A percentile compares a stretch with the other conserved stretches of the same genome.
Conservation (phyloP, 1,140 invertebrate genomes). For the Ridgeia piscesae region DNA sequence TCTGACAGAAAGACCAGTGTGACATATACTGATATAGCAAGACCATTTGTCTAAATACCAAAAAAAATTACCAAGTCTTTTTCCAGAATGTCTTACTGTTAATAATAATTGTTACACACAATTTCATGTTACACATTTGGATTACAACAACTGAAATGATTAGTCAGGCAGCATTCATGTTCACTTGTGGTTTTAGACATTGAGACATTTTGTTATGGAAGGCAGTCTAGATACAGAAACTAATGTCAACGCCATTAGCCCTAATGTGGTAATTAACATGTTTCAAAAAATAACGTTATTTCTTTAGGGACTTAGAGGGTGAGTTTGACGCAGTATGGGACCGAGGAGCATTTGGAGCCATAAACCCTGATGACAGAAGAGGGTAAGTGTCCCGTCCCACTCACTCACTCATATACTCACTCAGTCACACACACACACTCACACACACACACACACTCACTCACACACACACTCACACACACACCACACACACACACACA, state of each 20-base stretch:
- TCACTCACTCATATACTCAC: too few species aligned
- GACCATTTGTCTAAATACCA: neutral
- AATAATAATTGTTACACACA: too few species aligned
- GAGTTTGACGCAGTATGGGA: neutral
- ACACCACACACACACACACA: too few species aligned
- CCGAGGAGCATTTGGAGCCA: neutral
- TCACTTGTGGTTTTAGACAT: neutral
- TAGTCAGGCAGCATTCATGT: neutral
- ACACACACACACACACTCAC: too few species aligned
- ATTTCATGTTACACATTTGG: neutral
- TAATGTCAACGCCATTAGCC: neutral
- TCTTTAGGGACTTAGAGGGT: neutral
- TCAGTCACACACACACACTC: too few species aligned
- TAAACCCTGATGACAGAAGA: neutral
- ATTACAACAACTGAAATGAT: neutral
- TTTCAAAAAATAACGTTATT: neutral
- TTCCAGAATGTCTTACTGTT: too few species aligned
- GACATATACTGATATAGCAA: neutral
- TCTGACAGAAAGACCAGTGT: neutral
- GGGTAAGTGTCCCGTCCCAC: neutral
- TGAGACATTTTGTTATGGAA: neutral
- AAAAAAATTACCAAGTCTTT: neutral
- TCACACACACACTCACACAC: neutral
- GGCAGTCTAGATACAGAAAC: neutral
- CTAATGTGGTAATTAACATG: neutral